Conservation (phyloP, 2,888 invertebrate genomes). For the Mycalesis mineus region DNA sequence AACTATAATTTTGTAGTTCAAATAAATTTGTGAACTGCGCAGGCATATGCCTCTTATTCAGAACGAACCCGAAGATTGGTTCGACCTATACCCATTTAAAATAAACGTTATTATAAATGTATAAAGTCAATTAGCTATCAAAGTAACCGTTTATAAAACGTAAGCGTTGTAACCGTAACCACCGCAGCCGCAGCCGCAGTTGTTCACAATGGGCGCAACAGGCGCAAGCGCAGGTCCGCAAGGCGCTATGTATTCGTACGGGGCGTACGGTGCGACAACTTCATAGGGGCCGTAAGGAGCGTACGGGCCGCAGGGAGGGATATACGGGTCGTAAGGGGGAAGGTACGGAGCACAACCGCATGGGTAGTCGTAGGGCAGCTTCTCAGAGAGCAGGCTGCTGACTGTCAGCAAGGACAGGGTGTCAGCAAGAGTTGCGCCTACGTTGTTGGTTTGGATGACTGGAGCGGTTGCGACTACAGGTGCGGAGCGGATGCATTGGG, state of each 20-base stretch:
- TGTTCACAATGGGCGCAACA: slow-evolving; percentile 8
- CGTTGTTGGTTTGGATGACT: slow-evolving; percentile 33
- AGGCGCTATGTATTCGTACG: neutral
- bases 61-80: too few relatives aligned
- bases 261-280: neutral
- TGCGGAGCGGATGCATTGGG: slow-evolving; percentile 35
- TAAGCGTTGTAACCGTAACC: slow-evolving; percentile 20
- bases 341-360: slow-evolving; percentile 17
- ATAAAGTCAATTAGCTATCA: too few relatives aligned
- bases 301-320: neutral
- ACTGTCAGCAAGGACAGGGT: slow-evolving; percentile 62
- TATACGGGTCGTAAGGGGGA: neutral
- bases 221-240: neutral
- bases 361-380: slow-evolving; percentile 42
- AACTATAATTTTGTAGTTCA: too few relatives aligned
- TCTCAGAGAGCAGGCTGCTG: slow-evolving; percentile 53
- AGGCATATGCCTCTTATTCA: too few relatives aligned
- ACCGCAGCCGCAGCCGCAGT: slow-evolving; percentile 30
- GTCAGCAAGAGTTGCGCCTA: slow-evolving; percentile 56
- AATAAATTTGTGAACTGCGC: too few relatives aligned
- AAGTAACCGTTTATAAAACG: slow-evolving; percentile 8
- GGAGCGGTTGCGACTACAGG: slow-evolving; percentile 16
- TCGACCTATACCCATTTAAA: too few relatives aligned
- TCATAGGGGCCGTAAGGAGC: neutral
- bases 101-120: too few relatives aligned